A percentile compares a stretch with the other conserved stretches of the same genome.
Evolutionary conservation across 2,113 vertebrate genomes (phyloP).

Genomic region (Corvus hawaiiensis): DNA sequence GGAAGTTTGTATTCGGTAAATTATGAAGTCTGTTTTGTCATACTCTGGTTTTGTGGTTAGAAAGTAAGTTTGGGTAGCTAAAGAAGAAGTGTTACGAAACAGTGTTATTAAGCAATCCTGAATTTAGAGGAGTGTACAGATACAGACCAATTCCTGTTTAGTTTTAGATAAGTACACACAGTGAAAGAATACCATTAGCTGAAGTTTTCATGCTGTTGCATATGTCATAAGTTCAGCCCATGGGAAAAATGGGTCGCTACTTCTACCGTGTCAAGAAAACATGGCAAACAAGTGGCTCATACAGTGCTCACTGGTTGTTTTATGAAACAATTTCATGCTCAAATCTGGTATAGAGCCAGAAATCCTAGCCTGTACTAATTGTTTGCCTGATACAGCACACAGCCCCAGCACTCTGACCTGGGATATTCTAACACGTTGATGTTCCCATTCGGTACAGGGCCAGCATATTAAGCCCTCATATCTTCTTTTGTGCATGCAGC

Average conservation of each 20-base stretch:
- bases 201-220: neutral
- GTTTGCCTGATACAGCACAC: neutral
- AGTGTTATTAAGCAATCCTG: neutral
- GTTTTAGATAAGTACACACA: neutral
- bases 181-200: neutral
- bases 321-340: neutral
- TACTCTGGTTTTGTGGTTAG: neutral
- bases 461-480: neutral
- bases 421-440: neutral
- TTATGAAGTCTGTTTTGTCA: neutral
- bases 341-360: neutral
- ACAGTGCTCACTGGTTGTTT: neutral
- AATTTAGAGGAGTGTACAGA: neutral
- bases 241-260: neutral
- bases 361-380: neutral
- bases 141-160: neutral
- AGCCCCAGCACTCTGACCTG: neutral
- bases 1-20: neutral
- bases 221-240: neutral
- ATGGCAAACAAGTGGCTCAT: neutral
- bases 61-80: neutral
- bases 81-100: neutral
- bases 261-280: neutral
- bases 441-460: neutral
- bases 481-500: neutral